Evolutionary conservation across 2,113 vertebrate species (phyloP).

Genomic region (Macrotis lagotis): DNA sequence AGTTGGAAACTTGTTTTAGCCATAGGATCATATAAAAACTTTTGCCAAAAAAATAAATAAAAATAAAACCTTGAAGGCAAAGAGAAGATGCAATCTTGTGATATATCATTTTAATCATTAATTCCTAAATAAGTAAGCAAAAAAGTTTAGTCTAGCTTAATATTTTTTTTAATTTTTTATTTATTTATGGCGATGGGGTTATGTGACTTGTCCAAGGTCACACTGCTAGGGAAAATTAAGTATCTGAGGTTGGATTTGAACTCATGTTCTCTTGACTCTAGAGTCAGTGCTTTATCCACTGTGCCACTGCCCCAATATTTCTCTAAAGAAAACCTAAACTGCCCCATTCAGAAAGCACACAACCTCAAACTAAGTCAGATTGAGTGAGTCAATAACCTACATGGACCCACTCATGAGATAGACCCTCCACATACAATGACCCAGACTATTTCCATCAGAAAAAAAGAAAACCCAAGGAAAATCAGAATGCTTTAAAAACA

Average conservation of each 20-base stretch:
- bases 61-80: not conserved
- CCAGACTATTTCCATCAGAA: not conserved
- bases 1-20: not conserved
- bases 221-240: too few species aligned
- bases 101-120: not conserved
- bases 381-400: not conserved
- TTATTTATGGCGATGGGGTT: too few species aligned
- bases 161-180: too few species aligned
- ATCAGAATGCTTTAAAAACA: constrained; percentile 49
- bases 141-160: not conserved
- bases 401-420: not conserved
- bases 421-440: not conserved
- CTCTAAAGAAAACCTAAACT: not conserved
- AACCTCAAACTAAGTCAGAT: not conserved
- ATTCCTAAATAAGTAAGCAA: not conserved
- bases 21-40: not conserved
- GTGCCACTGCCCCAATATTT: too few species aligned
- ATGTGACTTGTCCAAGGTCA: too few species aligned
- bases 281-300: too few species aligned
- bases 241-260: too few species aligned
- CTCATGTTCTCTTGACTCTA: too few species aligned
- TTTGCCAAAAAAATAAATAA: not conserved
- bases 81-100: not conserved
- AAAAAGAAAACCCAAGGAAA: constrained; percentile 55
- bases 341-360: not conserved